These are phyloP conservation scores for Campopleginae sp. DNA, from an alignment of 2,888 invertebrate genomes.

Conservation along the genomic window DNA sequence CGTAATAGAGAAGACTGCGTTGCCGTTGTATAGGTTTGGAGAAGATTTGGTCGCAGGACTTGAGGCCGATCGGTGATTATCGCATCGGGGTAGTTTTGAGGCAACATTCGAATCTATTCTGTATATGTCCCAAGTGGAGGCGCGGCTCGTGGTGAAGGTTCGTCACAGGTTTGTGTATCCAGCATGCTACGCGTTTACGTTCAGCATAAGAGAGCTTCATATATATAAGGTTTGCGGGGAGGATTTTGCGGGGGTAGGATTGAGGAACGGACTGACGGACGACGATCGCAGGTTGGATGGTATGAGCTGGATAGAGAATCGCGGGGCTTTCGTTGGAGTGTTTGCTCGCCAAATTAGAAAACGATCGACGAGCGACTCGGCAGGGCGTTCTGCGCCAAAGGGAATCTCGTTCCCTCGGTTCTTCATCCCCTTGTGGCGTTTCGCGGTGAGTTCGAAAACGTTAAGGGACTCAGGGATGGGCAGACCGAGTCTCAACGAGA, in stretches of 20 bases:
- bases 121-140: conserved; percentile 13
- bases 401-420: conserved; percentile 71
- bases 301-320: conserved; percentile 34
- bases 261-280: conserved; percentile 61
- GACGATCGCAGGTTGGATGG: conserved; percentile 25
- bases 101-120: conserved; percentile 57
- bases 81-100: conserved; percentile 27
- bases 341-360: conserved; percentile 83
- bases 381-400: conserved; percentile 74
- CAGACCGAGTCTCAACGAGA: conserved; percentile 33
- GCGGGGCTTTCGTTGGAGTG: conserved; percentile 74
- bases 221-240: conserved; percentile 52
- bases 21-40: conserved; percentile 30
- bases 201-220: conserved; percentile 1
- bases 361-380: conserved; percentile 81
- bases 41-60: conserved; percentile 51
- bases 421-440: conserved; percentile 54
- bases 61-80: conserved; percentile 43
- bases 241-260: conserved; percentile 47
- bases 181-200: conserved; percentile 43
- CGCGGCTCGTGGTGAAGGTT: conserved; percentile 25
- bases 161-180: conserved; percentile 30
- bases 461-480: conserved; percentile 43
- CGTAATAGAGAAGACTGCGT: conserved; percentile 50
- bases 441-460: conserved; percentile 57